A percentile compares a stretch with the other conserved stretches of the same genome.
These are phyloP conservation scores for Lycocorax pyrrhopterus DNA, from an alignment of 2,113 vertebrate species.

Conservation along the genomic window DNA sequence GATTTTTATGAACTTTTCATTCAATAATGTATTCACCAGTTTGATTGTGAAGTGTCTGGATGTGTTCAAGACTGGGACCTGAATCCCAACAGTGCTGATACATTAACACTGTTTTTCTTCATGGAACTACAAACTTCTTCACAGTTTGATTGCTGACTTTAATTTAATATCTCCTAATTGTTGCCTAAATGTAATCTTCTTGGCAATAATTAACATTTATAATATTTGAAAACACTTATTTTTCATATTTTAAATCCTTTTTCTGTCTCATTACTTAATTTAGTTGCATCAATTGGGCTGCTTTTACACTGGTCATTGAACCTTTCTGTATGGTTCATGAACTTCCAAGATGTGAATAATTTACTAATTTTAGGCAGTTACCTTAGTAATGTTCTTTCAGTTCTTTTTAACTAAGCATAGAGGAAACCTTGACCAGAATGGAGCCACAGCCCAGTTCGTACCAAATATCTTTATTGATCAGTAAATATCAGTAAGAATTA, in stretches of 20 bases:
- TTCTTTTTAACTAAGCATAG: background rate
- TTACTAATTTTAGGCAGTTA: background rate
- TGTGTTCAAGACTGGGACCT: background rate
- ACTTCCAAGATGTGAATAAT: background rate
- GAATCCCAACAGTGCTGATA: background rate
- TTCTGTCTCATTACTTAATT: background rate
- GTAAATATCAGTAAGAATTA: background rate
- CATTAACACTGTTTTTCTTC: background rate
- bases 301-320: background rate
- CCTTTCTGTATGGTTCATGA: background rate
- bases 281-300: background rate
- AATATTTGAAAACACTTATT: background rate
- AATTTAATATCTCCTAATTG: background rate
- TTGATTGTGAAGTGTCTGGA: background rate
- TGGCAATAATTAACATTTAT: background rate
- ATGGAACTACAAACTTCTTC: background rate
- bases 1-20: background rate
- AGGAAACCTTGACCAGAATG: background rate
- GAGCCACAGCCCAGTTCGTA: background rate
- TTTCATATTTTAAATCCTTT: background rate
- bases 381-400: background rate
- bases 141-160: background rate
- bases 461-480: background rate
- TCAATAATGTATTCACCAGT: background rate
- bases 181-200: background rate